phyloP scores from a whole-genome alignment of 2,888 invertebrate genomes.

The Nemurella pictetii region DNA sequence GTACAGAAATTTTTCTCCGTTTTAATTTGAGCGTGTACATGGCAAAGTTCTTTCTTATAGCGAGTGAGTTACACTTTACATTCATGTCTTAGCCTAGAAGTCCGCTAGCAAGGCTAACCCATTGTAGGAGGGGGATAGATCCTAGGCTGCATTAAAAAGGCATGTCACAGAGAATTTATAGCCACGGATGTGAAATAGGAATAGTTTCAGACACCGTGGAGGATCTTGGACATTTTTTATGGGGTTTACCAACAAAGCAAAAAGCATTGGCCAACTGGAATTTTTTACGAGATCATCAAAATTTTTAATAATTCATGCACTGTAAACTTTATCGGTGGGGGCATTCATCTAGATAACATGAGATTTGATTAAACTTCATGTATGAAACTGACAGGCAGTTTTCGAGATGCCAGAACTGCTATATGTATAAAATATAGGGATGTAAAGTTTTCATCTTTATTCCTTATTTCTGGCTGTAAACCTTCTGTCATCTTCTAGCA shows the following conservation, averaged over 20 bases:
- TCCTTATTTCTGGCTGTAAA: background rate
- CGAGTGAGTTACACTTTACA: background rate
- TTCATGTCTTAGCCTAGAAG: background rate
- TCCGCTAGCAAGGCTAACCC: background rate
- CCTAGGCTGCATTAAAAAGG: conserved; percentile 20
- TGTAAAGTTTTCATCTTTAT: background rate
- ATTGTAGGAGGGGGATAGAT: background rate
- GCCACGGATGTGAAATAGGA: conserved; percentile 8
- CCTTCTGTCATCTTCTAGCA: background rate
- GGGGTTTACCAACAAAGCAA: background rate
- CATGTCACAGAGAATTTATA: conserved; percentile 18
- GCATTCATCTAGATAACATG: background rate
- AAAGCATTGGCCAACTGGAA: background rate
- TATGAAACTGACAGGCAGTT: background rate
- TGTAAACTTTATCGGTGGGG: background rate
- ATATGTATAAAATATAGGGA: background rate
- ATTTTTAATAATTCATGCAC: background rate
- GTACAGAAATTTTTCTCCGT: background rate
- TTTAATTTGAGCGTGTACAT: conserved; percentile 15
- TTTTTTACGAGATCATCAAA: background rate
- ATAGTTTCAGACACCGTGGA: background rate
- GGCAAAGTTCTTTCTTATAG: background rate
- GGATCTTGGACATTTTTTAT: background rate
- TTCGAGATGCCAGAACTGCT: background rate
- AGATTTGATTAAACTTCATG: background rate